These are phyloP conservation scores for Sminthurinus signatus DNA, from an alignment of 1,140 invertebrate species.

Conservation along the genomic window DNA sequence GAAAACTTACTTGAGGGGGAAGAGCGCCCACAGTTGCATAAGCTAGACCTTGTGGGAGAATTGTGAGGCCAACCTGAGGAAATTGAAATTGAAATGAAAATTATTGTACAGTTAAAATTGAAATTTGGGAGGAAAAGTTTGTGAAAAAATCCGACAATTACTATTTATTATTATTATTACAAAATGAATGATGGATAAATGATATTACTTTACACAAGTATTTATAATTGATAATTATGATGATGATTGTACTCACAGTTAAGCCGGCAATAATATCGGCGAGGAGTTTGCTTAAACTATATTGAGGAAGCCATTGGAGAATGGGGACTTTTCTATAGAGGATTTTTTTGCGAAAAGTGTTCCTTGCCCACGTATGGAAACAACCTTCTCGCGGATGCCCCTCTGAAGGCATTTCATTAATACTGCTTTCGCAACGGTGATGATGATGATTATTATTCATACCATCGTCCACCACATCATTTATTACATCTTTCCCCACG, in stretches of 20 bases:
- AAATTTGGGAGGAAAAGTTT: too few relatives aligned
- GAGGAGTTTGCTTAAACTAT: constrained; percentile 47
- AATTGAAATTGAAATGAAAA: too few relatives aligned
- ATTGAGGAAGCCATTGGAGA: constrained; percentile 56
- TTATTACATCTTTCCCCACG: neutral
- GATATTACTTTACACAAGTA: too few relatives aligned
- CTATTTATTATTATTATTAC: too few relatives aligned
- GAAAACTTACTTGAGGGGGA: constrained; percentile 42
- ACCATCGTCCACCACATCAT: neutral
- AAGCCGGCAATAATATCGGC: constrained; percentile 44
- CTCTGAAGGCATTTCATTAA: neutral
- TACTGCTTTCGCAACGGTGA: neutral
- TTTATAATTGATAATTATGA: too few relatives aligned
- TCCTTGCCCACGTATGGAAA: constrained; percentile 46
- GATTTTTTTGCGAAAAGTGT: constrained; percentile 52
- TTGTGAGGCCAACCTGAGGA: constrained; percentile 75
- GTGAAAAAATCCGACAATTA: too few relatives aligned
- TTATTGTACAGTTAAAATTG: too few relatives aligned
- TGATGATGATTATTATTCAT: neutral
- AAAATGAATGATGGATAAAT: too few relatives aligned
- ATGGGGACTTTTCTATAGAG: constrained; percentile 57
- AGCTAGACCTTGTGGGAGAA: constrained; percentile 72
- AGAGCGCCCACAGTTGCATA: constrained; percentile 49
- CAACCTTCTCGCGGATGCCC: constrained; percentile 40
- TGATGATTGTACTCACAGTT: too few relatives aligned